Percentiles rank a stretch among this genome's conserved stretches.
Evolutionary conservation across 2,113 vertebrate species (phyloP).

Genomic region (Sylvia atricapilla): DNA sequence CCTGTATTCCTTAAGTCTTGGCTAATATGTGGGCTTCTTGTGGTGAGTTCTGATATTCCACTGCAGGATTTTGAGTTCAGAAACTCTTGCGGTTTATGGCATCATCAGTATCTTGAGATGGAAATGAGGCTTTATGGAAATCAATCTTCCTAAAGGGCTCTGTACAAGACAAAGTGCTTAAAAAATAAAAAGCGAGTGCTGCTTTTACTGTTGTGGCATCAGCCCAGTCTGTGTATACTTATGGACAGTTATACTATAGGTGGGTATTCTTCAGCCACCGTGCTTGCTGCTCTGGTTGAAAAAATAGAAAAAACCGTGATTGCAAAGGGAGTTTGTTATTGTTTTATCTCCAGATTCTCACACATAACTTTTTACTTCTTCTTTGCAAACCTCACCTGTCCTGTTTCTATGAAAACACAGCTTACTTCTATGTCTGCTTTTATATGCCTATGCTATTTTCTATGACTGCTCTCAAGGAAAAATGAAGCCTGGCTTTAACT

Average conservation of each 20-base stretch:
- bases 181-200: slow-evolving; percentile 33
- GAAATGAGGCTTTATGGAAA: slow-evolving; percentile 30
- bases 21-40: not conserved
- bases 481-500: not conserved
- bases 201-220: slow-evolving; percentile 34
- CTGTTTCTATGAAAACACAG: not conserved
- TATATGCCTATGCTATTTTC: not conserved
- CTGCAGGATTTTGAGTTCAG: not conserved
- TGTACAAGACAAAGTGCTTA: slow-evolving; percentile 28
- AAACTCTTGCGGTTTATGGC: slow-evolving; percentile 41
- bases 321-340: not conserved
- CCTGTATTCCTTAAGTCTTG: not conserved
- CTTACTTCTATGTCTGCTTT: not conserved
- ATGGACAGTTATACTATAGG: not conserved
- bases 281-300: not conserved
- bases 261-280: not conserved
- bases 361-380: not conserved
- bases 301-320: not conserved
- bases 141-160: slow-evolving; percentile 22
- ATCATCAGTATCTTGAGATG: slow-evolving; percentile 22
- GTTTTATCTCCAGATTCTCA: not conserved
- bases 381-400: not conserved
- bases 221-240: not conserved
- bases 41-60: not conserved
- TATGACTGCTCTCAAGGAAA: not conserved